Conservation (phyloP, 2,797 vertebrate genomes). For the Pitangus sulphuratus region DNA sequence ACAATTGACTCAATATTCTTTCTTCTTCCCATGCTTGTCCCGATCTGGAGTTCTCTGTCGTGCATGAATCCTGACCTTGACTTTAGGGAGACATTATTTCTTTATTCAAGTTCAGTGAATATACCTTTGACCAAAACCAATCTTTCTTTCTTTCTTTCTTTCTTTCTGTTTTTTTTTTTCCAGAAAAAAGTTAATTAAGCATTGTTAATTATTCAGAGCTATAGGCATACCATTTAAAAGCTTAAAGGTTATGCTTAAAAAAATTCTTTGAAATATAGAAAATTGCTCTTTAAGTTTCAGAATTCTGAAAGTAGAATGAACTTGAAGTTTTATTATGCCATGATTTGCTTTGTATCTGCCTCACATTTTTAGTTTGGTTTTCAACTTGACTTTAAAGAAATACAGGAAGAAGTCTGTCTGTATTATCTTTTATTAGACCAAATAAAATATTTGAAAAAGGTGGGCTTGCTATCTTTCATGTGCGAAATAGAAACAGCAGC, state of each 20-base stretch:
- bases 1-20: not conserved
- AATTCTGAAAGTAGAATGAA: not conserved
- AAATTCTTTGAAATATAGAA: not conserved
- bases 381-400: not conserved
- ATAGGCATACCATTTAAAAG: not conserved
- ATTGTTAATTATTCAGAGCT: not conserved
- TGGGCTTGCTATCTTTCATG: not conserved
- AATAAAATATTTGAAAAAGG: not conserved
- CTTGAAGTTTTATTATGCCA: not conserved
- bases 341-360: not conserved
- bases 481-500: not conserved
- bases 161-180: not conserved
- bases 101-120: not conserved
- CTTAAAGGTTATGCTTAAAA: not conserved
- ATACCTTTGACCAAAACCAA: not conserved
- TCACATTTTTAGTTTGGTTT: not conserved
- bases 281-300: not conserved
- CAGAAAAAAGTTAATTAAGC: not conserved
- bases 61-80: not conserved
- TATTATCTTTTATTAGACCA: not conserved
- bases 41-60: not conserved
- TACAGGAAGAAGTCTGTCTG: not conserved
- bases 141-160: not conserved
- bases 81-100: not conserved
- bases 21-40: not conserved